Percentiles rank a stretch among this genome's conserved stretches.
These are phyloP conservation scores for Patiria pectinifera DNA, from an alignment of 53 echinoderm and acorn worm genomes.

Conservation along the genomic window DNA sequence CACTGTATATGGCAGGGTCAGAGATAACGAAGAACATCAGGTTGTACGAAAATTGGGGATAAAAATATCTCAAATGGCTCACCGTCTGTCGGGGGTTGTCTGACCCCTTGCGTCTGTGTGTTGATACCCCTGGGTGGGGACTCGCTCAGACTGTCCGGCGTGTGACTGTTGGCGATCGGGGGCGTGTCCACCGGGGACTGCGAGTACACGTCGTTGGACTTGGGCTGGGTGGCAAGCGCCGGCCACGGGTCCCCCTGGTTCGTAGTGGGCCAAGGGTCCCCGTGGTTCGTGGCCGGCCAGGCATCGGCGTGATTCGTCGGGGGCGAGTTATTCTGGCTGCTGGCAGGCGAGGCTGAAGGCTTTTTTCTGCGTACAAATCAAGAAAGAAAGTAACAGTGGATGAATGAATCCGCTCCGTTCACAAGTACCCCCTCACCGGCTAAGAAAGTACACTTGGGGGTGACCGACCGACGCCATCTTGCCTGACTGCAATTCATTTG, in stretches of 20 bases:
- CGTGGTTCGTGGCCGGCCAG: slow-evolving; percentile 61
- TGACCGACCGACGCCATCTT: too few species aligned
- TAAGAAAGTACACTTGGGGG: too few species aligned
- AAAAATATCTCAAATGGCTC: not conserved
- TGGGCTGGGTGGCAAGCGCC: slow-evolving; percentile 6
- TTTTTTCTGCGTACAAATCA: slow-evolving; percentile 70
- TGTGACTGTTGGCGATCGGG: slow-evolving; percentile 22
- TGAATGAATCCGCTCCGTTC: too few species aligned
- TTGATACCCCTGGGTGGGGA: slow-evolving; percentile 20
- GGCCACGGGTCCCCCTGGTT: slow-evolving; percentile 46
- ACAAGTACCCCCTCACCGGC: too few species aligned
- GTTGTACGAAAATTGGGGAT: not conserved
- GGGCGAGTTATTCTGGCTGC: slow-evolving; percentile 66
- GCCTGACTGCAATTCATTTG: too few species aligned
- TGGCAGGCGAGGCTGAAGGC: slow-evolving; percentile 80
- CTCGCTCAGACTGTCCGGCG: slow-evolving; percentile 6
- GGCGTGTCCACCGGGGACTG: slow-evolving; percentile 12
- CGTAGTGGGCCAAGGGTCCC: slow-evolving; percentile 28
- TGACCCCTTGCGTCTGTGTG: slow-evolving; percentile 20
- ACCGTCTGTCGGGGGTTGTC: slow-evolving; percentile 50
- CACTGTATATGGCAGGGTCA: too few species aligned
- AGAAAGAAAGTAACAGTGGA: not conserved
- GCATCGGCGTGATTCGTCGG: slow-evolving; percentile 65
- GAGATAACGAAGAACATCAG: too few species aligned
- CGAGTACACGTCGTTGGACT: slow-evolving; percentile 14